Percentiles rank a stretch among this genome's conserved stretches.
Conservation (phyloP, 1,140 invertebrate genomes). For the Cecropterus lyciades region DNA sequence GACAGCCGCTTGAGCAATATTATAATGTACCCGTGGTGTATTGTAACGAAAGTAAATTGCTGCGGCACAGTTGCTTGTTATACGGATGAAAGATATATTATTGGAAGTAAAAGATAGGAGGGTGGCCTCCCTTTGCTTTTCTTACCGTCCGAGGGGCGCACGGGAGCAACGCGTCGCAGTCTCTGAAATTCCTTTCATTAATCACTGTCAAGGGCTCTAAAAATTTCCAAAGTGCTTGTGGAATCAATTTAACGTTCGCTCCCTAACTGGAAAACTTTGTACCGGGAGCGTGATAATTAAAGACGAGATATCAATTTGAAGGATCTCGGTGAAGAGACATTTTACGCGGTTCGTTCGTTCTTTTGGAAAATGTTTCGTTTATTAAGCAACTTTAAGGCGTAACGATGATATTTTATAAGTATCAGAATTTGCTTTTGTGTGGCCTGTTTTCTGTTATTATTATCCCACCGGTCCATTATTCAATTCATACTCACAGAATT, state of each 20-base stretch:
- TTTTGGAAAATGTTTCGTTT: conserved; percentile 23
- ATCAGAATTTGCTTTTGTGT: neutral
- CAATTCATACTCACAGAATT: too few relatives aligned
- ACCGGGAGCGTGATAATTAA: conserved; percentile 65
- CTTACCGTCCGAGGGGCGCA: conserved; percentile 52
- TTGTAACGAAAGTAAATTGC: conserved; percentile 70
- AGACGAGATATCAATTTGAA: conserved; percentile 68
- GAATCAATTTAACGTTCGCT: conserved; percentile 77
- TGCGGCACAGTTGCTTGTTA: conserved; percentile 38
- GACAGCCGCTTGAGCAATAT: conserved; percentile 66
- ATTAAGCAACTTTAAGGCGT: conserved; percentile 9
- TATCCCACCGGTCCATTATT: too few relatives aligned
- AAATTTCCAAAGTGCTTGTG: conserved; percentile 76
- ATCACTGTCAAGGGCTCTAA: conserved; percentile 80
- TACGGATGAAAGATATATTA: conserved; percentile 40
- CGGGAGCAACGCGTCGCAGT: conserved; percentile 54
- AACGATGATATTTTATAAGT: neutral
- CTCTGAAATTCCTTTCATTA: conserved; percentile 77
- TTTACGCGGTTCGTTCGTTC: conserved; percentile 22
- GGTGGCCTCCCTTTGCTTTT: conserved; percentile 64
- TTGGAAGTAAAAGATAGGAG: conserved; percentile 53
- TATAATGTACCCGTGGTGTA: conserved; percentile 63
- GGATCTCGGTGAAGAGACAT: conserved; percentile 40
- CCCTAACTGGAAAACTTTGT: conserved; percentile 68
- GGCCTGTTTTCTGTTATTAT: neutral